phyloP scores from a whole-genome alignment of 1,140 invertebrate species.

The Cotesia glomerata region DNA sequence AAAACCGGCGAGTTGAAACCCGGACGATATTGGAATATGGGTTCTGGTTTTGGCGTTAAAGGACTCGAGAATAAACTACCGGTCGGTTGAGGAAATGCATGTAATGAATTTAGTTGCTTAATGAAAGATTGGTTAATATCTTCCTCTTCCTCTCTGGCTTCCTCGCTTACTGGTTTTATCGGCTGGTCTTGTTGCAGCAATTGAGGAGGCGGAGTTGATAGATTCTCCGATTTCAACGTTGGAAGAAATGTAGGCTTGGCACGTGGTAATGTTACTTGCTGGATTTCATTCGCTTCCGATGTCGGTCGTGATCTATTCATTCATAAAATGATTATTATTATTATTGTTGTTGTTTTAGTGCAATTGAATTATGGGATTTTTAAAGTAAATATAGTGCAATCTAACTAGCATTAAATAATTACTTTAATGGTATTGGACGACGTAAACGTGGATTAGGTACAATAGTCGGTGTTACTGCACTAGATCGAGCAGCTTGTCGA shows the following conservation, averaged over 20 bases:
- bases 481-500: constrained; percentile 13
- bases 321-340: neutral
- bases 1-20: constrained; percentile 48
- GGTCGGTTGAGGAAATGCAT: constrained; percentile 59
- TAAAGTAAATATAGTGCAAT: neutral
- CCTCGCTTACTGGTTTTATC: constrained; percentile 27
- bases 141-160: constrained; percentile 20
- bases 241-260: constrained; percentile 35
- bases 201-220: constrained; percentile 49
- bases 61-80: constrained; percentile 52
- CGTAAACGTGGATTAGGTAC: constrained; percentile 44
- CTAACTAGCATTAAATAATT: constrained; percentile 9
- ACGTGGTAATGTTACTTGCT: constrained; percentile 23
- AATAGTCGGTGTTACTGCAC: constrained; percentile 27
- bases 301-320: neutral
- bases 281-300: constrained; percentile 19
- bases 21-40: constrained; percentile 52
- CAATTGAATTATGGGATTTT: neutral
- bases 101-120: constrained; percentile 52
- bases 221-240: constrained; percentile 50
- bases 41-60: constrained; percentile 46
- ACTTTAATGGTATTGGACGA: constrained; percentile 39
- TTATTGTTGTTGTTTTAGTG: neutral
- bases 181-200: constrained; percentile 47
- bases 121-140: neutral